Base-by-base conservation (phyloP, 2,113 vertebrate species). In the Smithornis capensis region DNA sequence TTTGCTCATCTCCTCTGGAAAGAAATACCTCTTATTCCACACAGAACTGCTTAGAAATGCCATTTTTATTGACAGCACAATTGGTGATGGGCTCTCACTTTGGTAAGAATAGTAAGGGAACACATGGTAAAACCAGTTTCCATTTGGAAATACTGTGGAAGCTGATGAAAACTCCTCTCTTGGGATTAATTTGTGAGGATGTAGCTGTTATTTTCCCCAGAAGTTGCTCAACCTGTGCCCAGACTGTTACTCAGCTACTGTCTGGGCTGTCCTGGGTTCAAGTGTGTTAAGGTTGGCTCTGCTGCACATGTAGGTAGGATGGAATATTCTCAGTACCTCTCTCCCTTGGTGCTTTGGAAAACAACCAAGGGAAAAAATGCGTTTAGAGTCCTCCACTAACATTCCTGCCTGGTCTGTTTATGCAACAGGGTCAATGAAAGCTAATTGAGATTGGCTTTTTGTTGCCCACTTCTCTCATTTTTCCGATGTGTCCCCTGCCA, bases 391-490 rank as follows among this genome's bases (percentile, higher is more conserved):
- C 53, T 67, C 16, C 42, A 7, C 14, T 22, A 17, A 16, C 24
- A 24, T 52, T 78, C 19, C 47, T 90, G 5, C 65, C 38, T n/a
- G 45, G 31, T 50, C 55, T 49, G 15, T 78, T 94, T 84, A 84
- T 76, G 67, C 70, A 68, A 37, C 17, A 33, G n/a, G 49, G n/a
- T 90, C 78, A 82, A 73, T 91, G 85, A 69, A 63, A 93, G 53
- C 70, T 88, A 73, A 87, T 62, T 73, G 75, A 94, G 70, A 62
- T 82, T 56, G 82, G 37, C 44, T 81, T 94, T 86, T 83, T 88
- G 65, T 75, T 63, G 47, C 27, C 14, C n/a, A 19, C 60, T 87
- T 87, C 68, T 86, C 49, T 78, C 56, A 8, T 55, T 74, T 96
- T 87, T 71, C 52, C 7, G 0, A 1, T 56, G 38, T 37, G 53